phyloP scores from a whole-genome alignment of 2,888 invertebrate species.

The Crematogaster levior region DNA sequence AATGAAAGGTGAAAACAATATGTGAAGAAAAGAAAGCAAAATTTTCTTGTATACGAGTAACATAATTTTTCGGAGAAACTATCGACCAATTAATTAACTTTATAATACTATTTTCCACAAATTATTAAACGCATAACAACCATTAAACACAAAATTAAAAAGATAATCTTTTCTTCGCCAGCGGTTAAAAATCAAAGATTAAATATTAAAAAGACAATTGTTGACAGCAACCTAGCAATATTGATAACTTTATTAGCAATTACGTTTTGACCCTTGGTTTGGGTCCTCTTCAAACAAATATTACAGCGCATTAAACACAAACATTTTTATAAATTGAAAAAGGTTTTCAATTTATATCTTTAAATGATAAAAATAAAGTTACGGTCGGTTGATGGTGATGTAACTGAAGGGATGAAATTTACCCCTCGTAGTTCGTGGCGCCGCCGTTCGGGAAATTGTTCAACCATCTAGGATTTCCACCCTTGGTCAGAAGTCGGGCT shows the following conservation, averaged over 20 bases:
- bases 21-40: neutral
- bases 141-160: neutral
- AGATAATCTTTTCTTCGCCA: too few relatives aligned
- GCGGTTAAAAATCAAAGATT: too few relatives aligned
- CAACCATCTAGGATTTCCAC: slow-evolving; percentile 59
- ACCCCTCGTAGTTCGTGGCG: slow-evolving; percentile 63
- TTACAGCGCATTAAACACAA: too few relatives aligned
- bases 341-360: neutral
- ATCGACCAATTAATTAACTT: neutral
- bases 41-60: neutral
- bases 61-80: neutral
- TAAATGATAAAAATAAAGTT: neutral
- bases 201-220: too few relatives aligned
- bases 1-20: neutral
- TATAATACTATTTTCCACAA: neutral
- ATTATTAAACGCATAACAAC: too few relatives aligned
- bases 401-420: slow-evolving; percentile 17
- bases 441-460: slow-evolving; percentile 57
- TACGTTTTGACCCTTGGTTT: too few relatives aligned
- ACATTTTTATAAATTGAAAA: slow-evolving; percentile 4
- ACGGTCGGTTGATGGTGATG: neutral
- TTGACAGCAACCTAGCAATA: too few relatives aligned
- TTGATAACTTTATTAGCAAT: too few relatives aligned
- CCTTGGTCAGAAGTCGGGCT: slow-evolving; percentile 32
- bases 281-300: too few relatives aligned